These are phyloP conservation scores for Tyria jacobaeae DNA, from an alignment of 2,888 invertebrate species.

Conservation along the genomic window DNA sequence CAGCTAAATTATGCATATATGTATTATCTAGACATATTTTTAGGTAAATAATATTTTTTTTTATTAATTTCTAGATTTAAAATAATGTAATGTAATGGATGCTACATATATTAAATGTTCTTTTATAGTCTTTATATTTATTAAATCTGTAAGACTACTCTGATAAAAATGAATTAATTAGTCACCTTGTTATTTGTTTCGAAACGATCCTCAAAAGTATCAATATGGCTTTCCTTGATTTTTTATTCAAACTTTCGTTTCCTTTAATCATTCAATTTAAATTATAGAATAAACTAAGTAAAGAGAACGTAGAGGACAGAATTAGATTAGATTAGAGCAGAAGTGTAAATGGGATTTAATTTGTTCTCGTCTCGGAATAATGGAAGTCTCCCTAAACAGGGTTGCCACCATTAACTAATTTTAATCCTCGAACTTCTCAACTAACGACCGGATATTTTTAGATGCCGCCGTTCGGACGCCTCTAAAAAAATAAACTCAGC, in stretches of 20 bases:
- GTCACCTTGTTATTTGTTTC: neutral
- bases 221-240: neutral
- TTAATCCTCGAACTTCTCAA: constrained; percentile 68
- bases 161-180: too few relatives aligned
- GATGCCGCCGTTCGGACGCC: constrained; percentile 72
- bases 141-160: too few relatives aligned
- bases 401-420: constrained; percentile 74
- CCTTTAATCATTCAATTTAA: neutral
- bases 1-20: too few relatives aligned
- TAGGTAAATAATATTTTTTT: too few relatives aligned
- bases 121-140: too few relatives aligned
- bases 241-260: neutral
- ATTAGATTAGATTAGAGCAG: constrained; percentile 46
- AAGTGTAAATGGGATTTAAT: constrained; percentile 50
- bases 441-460: constrained; percentile 78
- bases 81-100: too few relatives aligned
- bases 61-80: too few relatives aligned
- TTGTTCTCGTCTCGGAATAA: constrained; percentile 50
- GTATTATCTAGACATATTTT: too few relatives aligned
- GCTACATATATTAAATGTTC: too few relatives aligned
- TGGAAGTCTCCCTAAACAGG: constrained; percentile 58
- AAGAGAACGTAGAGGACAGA: constrained; percentile 28
- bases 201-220: neutral
- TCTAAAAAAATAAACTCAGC: constrained; percentile 64
- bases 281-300: constrained; percentile 21